Base-by-base conservation (phyloP, 2,888 invertebrate genomes). In the Urechis unicinctus region DNA sequence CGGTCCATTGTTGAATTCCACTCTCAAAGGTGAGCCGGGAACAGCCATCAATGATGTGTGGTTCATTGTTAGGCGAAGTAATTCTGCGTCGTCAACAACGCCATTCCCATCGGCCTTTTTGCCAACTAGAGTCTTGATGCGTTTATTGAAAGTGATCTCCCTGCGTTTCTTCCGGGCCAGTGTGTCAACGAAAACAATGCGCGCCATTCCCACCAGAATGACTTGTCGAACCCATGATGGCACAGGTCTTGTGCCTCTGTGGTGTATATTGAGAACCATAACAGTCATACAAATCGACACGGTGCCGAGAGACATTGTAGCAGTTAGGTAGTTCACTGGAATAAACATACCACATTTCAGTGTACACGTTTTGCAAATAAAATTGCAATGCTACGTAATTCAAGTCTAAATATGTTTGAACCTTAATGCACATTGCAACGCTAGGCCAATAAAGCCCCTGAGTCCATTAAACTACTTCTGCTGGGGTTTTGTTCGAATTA, bases 251-350 rank as follows among this genome's bases (percentile, higher is more conserved):
- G 61, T 52, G 24, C 48, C 57, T 17, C 60, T 50, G 45, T 63
- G 63, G 51, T 63, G 63, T 17, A 62, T 53, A 51, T 63, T 61
- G 36, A 63, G 53, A 6, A 63, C 61, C 29, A 61, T 42, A 24
- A 63, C 63, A 0, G 63, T 63, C 57, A 63, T 56, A 45, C 63
- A 61, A 41, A 63, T 59, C 29, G 63, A 63, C n/a, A 61, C 50
- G 9, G 61, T 61, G 25, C 63, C 63, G 42, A 63, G 53, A 3
- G 59, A 49, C 63, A 63, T 63, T 41, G 63, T 63, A 5, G 61
- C 58, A 49, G 57, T 63, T 53, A 63, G 57, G 54, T 63, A 63
- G 48, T 56, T 50, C 29, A 63, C 63, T 63, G 55, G 22, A 57
- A 59, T 22, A 24, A 3, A 25, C 21, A 28, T 21, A 48, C n/a